Evolutionary conservation across 2,113 vertebrate genomes (phyloP), one percentile per base, ranked within the genome.

Genomic region (Turdus rufiventris): DNA sequence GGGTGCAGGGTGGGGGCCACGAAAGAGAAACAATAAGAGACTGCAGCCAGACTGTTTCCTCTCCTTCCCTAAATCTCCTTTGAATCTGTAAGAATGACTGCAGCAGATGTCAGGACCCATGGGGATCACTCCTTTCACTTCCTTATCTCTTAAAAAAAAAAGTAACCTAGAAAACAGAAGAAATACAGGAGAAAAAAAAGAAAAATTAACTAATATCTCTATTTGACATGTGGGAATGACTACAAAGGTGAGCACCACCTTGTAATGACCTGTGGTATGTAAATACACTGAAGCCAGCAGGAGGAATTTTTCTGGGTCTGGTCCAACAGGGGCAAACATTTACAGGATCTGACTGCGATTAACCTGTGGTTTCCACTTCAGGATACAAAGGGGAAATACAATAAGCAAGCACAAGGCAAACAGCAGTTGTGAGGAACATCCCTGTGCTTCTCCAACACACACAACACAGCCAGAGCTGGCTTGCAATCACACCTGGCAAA

Each of bases 81-180:
- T 96, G 77, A 96, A 63, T 57, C 77, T 83, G 65, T 82, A 70
- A 93, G 93, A 96, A 96, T 86, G 86, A 93, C 77, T 80, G 83
- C 60, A 97, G 82, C 95, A 97, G 97, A 96, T 94, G 93, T 88
- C 95, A 94, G 89, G 76, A 86, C 82, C 91, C 91, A 56, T 42
- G 88, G 75, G 87, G 77, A 95, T 91, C 47, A 9, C 50, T 75
- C 62, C 79, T 95, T 92, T 79, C 8, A 11, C 63, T 94, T 94
- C 88, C 58, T 91, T 84, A 80, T 91, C 91, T 65, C 79, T 93
- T 82, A 68, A 34, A 56, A 91, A 91, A 91, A 51, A 67, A 88
- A 74, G 86, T 83, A 91, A 94, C 80, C 58, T 74, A 92, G 83
- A 91, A 82, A 95, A 90, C 20, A 66, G 56, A 48, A 88, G 56